Base-by-base conservation (phyloP, 2,797 vertebrate species). In the Sphenopsis melanotis region DNA sequence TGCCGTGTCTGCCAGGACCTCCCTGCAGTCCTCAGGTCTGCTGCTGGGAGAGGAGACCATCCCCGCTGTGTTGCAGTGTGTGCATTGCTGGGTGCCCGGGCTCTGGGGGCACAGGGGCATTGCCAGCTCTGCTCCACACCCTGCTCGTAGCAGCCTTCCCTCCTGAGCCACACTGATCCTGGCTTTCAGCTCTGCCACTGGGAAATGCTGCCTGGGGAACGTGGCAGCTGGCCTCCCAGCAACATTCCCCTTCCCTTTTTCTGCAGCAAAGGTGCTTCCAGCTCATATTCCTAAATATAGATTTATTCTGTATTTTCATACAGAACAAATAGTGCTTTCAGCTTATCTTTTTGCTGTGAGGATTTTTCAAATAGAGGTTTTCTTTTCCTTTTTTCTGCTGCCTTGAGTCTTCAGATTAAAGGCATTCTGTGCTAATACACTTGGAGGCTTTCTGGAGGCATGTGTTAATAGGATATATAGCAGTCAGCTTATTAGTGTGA, bases 11-110 rank as follows among this genome's bases (percentile, higher is more conserved):
- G 24, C 63, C 39, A 1, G 7, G 47, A 12, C 10, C 11, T 59
- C 12, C 61, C 44, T 19, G 44, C 37, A 32, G 1, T 44, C 8
- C 52, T 72, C 20, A 2, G 23, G 34, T 34, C 2, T 5, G n/a
- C 11, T 1, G 5, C 63, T 37, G 66, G 37, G 32, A 66, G 69
- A 53, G 81, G 18, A 61, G 63, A 3, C 19, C 0, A 16, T 27
- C 30, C 4, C 0, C 0, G 0, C 5, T 2, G 21, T 9, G 16
- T 15, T 21, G 9, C 20, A 16, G 16, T 2, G 0, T 6, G 5
- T 19, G 4, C 20, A 0, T 29, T 66, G n/a, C 49, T 39, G 72
- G n/a, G 34, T 64, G 39, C 39, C 44, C 0, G 0, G 20, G 1
- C 11, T 4, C 3, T 4, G 4, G 0, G 66, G 34, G 19, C 68